Percentiles rank a stretch among this genome's conserved stretches.
Conservation (phyloP, 2,797 vertebrate genomes). For the Erethizon dorsatum region DNA sequence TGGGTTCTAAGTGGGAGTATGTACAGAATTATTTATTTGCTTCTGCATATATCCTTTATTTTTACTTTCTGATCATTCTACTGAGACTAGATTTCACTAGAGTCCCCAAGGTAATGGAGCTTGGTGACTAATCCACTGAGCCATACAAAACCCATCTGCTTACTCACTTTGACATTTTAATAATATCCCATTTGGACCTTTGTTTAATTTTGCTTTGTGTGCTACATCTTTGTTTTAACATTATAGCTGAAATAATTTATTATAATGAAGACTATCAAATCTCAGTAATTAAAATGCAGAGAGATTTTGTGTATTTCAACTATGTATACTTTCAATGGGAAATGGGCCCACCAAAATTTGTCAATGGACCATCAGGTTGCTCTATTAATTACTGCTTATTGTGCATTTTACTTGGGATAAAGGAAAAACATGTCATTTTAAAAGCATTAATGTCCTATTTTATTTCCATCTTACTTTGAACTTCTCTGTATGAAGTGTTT, state of each 20-base stretch:
- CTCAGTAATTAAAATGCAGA: constrained; percentile 77
- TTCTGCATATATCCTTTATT: constrained; percentile 70
- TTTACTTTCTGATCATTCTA: constrained; percentile 79
- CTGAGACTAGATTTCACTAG: constrained; percentile 75
- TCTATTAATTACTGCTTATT: constrained; percentile 56
- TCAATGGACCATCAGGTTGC: constrained; percentile 37
- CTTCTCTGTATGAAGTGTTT: background rate
- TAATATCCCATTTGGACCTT: constrained; percentile 85
- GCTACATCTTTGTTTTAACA: constrained; percentile 81
- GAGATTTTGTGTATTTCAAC: constrained; percentile 41
- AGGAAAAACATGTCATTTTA: background rate
- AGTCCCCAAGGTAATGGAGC: constrained; percentile 81
- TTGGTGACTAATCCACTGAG: constrained; percentile 82
- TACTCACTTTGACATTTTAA: constrained; percentile 85
- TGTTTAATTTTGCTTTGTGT: constrained; percentile 81
- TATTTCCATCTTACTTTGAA: constrained; percentile 9
- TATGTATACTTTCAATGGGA: constrained; percentile 16
- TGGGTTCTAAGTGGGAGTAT: constrained; percentile 52
- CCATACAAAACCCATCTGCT: constrained; percentile 82
- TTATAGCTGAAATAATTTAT: constrained; percentile 82
- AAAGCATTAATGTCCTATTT: background rate
- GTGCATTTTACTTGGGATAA: constrained; percentile 4
- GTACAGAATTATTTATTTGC: constrained; percentile 62
- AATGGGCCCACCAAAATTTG: constrained; percentile 50
- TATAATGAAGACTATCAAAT: constrained; percentile 77